Conservation (phyloP, 2,888 invertebrate genomes). For the Molorchus minor region DNA sequence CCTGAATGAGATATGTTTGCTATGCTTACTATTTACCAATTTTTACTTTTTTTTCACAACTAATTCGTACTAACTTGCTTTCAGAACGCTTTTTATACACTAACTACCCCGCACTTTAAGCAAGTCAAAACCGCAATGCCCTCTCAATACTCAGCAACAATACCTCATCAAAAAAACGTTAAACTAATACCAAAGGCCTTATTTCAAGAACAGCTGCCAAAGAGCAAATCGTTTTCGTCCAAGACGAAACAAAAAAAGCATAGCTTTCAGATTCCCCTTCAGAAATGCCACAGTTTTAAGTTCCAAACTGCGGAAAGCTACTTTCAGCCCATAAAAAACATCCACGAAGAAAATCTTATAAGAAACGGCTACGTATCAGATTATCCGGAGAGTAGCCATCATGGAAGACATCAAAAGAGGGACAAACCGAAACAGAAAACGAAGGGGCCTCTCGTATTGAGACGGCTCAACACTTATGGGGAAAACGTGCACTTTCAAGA, state of each 20-base stretch:
- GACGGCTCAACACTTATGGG: constrained; percentile 57
- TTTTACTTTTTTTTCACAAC: not conserved
- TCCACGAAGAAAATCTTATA: constrained; percentile 64
- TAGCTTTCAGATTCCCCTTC: constrained; percentile 71
- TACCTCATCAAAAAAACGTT: constrained; percentile 66
- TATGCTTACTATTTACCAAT: too few species aligned
- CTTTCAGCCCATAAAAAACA: constrained; percentile 73
- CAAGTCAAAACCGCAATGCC: constrained; percentile 66
- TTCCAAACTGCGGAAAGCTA: constrained; percentile 67
- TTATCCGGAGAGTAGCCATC: constrained; percentile 53
- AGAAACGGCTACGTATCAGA: constrained; percentile 60
- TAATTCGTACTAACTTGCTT: constrained; percentile 44
- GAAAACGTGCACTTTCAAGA: constrained; percentile 57
- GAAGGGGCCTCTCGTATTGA: constrained; percentile 59
- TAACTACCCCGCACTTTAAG: constrained; percentile 67
- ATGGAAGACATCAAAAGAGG: constrained; percentile 47
- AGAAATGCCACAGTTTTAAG: constrained; percentile 72
- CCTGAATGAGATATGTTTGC: too few species aligned
- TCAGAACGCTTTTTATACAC: constrained; percentile 64
- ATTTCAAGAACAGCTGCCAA: constrained; percentile 59
- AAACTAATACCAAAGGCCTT: constrained; percentile 63
- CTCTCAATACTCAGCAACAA: constrained; percentile 64
- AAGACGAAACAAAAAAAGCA: constrained; percentile 67
- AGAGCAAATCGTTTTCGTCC: constrained; percentile 61
- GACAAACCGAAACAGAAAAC: constrained; percentile 56